Percentiles rank a stretch among this genome's conserved stretches.
Conservation (phyloP, 2,888 invertebrate genomes). For the Nineta flava region DNA sequence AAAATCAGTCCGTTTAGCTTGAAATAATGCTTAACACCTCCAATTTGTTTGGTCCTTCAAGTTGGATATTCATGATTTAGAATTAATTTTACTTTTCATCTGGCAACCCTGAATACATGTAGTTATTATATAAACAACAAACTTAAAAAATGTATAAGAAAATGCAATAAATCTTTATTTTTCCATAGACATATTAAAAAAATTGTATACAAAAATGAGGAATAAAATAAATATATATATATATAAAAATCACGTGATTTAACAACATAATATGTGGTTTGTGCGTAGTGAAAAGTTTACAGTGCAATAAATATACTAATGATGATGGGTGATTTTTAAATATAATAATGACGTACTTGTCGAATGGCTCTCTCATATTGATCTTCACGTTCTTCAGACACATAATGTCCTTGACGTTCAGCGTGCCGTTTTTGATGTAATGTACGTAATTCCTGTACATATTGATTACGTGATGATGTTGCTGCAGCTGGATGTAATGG, state of each 20-base stretch:
- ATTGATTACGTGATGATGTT: slow-evolving; percentile 20
- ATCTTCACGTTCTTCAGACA: slow-evolving; percentile 34
- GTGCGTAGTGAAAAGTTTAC: no score
- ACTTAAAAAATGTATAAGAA: neutral
- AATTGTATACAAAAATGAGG: neutral
- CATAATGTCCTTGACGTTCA: slow-evolving; percentile 40
- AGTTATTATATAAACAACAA: neutral
- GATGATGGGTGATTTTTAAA: neutral
- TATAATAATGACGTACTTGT: slow-evolving; percentile 19
- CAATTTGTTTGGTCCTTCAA: no score
- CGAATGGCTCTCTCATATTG: slow-evolving; percentile 28
- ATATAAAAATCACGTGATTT: no score
- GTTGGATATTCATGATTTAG: no score
- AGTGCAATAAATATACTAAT: neutral
- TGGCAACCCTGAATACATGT: no score
- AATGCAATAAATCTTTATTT: neutral
- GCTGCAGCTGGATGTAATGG: neutral
- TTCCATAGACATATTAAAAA: neutral
- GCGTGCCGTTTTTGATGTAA: slow-evolving; percentile 39
- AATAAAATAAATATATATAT: neutral
- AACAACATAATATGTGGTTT: no score
- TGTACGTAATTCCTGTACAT: slow-evolving; percentile 31
- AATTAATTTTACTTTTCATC: no score
- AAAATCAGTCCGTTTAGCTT: no score
- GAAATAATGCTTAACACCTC: no score